Conservation (phyloP, 2,888 invertebrate species). For the Lasioglossum morio region DNA sequence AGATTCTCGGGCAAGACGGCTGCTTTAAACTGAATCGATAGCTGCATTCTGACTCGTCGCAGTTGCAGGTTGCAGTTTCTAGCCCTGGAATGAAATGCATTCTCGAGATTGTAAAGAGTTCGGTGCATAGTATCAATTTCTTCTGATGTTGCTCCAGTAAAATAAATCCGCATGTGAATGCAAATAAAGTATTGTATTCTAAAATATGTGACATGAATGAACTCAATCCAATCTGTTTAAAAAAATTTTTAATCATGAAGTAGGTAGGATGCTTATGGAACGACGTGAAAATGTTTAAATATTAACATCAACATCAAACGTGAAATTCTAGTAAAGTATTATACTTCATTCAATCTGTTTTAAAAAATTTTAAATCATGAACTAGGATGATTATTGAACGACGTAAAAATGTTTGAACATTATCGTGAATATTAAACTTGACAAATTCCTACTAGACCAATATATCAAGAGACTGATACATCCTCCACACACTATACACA, state of each 20-base stretch:
- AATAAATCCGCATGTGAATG: too few species aligned
- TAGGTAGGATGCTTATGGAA: not conserved
- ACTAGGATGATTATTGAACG: not conserved
- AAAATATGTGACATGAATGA: too few species aligned
- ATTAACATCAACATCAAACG: not conserved
- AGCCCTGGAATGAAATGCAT: not conserved
- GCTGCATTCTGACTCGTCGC: not conserved
- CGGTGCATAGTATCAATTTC: not conserved
- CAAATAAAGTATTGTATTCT: too few species aligned
- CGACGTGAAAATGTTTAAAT: too few species aligned
- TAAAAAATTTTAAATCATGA: too few species aligned
- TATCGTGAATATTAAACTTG: not conserved
- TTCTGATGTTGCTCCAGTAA: not conserved
- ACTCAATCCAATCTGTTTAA: too few species aligned
- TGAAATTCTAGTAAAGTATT: too few species aligned
- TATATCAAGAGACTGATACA: not conserved
- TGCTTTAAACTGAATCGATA: constrained; percentile 12
- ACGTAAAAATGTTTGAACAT: not conserved
- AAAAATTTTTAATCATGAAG: too few species aligned
- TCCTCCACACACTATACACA: not conserved
- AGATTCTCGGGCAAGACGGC: constrained; percentile 7
- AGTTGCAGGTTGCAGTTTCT: not conserved
- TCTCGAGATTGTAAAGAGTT: not conserved
- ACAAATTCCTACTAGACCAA: too few species aligned
- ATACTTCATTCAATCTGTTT: too few species aligned